Percentiles rank a stretch among this genome's conserved stretches.
phyloP scores from a whole-genome alignment of 2,888 invertebrate genomes.

The Idaea dimidiata region DNA sequence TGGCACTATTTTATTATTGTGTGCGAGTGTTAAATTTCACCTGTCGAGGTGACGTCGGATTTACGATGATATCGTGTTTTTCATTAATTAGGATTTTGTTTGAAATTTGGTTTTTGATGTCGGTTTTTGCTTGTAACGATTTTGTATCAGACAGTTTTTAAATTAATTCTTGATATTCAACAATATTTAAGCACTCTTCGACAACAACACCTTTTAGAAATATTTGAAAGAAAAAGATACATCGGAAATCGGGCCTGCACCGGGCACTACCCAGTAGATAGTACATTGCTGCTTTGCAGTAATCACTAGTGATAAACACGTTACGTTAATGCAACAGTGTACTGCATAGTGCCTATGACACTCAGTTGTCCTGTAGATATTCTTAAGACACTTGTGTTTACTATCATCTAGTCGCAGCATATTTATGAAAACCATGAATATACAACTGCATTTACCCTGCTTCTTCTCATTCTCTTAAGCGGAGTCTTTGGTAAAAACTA shows the following conservation, averaged over 20 bases:
- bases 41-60: slow-evolving; percentile 19
- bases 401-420: too few relatives aligned
- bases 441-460: neutral
- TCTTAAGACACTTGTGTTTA: too few relatives aligned
- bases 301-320: neutral
- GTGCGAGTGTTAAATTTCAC: slow-evolving; percentile 26
- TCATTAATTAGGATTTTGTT: slow-evolving; percentile 3
- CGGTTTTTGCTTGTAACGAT: slow-evolving; percentile 4
- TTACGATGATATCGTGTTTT: slow-evolving; percentile 1
- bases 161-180: too few relatives aligned
- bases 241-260: too few relatives aligned
- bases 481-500: neutral
- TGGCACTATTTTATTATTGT: slow-evolving; percentile 26
- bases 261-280: too few relatives aligned
- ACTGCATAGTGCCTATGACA: neutral
- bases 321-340: neutral
- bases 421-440: too few relatives aligned
- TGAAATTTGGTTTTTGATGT: slow-evolving; percentile 4
- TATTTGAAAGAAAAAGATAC: too few relatives aligned
- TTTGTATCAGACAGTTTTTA: neutral
- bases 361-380: neutral
- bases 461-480: neutral
- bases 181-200: too few relatives aligned
- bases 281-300: neutral
- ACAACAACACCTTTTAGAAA: too few relatives aligned